Conservation (phyloP, 2,888 invertebrate genomes). For the Hypena proboscidalis region DNA sequence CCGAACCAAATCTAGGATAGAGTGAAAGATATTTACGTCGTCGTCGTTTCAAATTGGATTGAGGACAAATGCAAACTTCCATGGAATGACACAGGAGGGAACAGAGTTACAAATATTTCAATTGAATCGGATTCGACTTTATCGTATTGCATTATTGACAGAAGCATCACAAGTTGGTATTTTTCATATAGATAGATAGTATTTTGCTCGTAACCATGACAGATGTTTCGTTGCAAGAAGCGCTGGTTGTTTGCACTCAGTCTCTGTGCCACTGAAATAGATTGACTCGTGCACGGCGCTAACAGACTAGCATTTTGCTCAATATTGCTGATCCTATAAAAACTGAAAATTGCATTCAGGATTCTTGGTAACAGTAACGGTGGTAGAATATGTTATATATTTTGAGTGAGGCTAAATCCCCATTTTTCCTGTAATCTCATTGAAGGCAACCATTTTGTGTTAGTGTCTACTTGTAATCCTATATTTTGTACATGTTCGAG, state of each 20-base stretch:
- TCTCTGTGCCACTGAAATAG: slow-evolving; percentile 24
- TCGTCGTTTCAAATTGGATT: slow-evolving; percentile 69
- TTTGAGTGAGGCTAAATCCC: no score
- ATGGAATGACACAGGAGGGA: slow-evolving; percentile 58
- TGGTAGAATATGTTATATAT: no score
- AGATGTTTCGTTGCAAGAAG: slow-evolving; percentile 28
- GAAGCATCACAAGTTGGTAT: slow-evolving; percentile 32
- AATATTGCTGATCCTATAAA: slow-evolving; percentile 9
- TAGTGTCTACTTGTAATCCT: no score
- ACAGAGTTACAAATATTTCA: slow-evolving; percentile 66
- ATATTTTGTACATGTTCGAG: no score
- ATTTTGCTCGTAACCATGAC: slow-evolving; percentile 31
- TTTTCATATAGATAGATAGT: slow-evolving; percentile 37
- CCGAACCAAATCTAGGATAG: slow-evolving; percentile 46
- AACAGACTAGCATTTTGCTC: slow-evolving; percentile 12
- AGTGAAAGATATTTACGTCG: slow-evolving; percentile 43
- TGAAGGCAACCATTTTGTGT: no score
- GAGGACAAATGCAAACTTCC: slow-evolving; percentile 65
- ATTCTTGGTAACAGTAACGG: no score
- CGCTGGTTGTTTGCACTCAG: slow-evolving; percentile 29
- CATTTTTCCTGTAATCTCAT: no score
- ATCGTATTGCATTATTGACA: slow-evolving; percentile 48
- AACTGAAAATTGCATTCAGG: background rate
- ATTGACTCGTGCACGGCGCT: slow-evolving; percentile 26
- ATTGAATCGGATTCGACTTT: slow-evolving; percentile 66